Base-by-base conservation (phyloP, 1,140 invertebrate genomes). In the Nasonia longicornis region DNA sequence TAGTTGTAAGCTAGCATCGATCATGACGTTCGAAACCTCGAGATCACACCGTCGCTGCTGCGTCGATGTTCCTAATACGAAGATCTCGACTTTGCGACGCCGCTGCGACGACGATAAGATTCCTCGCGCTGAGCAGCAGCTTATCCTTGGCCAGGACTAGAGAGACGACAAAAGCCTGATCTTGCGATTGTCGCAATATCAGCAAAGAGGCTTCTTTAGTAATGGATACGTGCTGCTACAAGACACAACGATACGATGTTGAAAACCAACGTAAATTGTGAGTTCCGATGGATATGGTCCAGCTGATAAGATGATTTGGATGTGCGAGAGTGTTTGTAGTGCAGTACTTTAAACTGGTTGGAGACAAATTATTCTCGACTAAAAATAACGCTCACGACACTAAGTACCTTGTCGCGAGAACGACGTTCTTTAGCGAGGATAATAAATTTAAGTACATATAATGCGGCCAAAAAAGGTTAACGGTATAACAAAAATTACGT, bases 191-290 rank as follows among this genome's bases (percentile, higher is more conserved):
- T 72, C 42, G 63, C 72, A 75, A 69, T 38, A 38, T 66, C 42
- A 16, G 31, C 70, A 20, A 72, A 72, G 26, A 2, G n/a, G 4
- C 22, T 42, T 31, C 73, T 12, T 26, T 74, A 78, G 70, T 82
- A 22, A 89, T 89, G 88, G 87, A 87, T 87, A 85, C 81, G 86
- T 80, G 72, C 81, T 89, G 77, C 83, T 80, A 38, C 74, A 79
- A 67, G 82, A 75, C 42, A 79, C 81, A 88, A 83, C 84, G 71
- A 82, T 84, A 87, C 85, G 77, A 88, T 87, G 86, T 75, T 84
- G 83, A 84, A 84, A 63, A 83, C 85, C 86, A 81, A 86, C 84
- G 84, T 78, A 83, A 87, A 86, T 81, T 79, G 88, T 89, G 83
- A 89, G 88, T 89, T 45, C 6, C 22, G 63, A 82, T 0, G 58